These are phyloP conservation scores for Pseudochaenichthys georgianus DNA, from an alignment of 2,797 vertebrate genomes.

Conservation along the genomic window DNA sequence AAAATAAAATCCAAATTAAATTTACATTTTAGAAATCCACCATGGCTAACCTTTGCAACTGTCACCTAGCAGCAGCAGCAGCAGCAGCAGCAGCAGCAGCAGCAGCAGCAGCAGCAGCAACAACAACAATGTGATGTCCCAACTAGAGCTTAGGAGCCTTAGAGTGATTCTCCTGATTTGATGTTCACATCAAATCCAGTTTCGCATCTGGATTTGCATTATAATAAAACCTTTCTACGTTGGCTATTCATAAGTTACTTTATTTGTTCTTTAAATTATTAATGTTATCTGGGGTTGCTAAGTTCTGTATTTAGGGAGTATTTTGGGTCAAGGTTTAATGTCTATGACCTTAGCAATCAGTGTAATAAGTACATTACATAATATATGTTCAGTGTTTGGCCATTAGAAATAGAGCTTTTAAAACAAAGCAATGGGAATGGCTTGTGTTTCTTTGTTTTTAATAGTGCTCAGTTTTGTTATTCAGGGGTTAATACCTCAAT, in stretches of 20 bases:
- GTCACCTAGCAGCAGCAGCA: conserved; percentile 12
- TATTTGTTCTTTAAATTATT: not conserved
- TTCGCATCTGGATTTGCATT: not conserved
- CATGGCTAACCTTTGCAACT: conserved; percentile 6
- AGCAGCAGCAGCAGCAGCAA: conserved; percentile 6
- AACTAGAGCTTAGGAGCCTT: not conserved
- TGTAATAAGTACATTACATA: not conserved
- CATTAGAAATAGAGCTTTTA: not conserved
- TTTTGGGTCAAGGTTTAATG: conserved; percentile 4
- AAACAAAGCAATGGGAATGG: not conserved
- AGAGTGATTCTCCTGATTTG: not conserved
- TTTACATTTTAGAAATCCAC: not conserved
- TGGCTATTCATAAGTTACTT: not conserved
- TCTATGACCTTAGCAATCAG: not conserved
- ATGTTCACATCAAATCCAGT: not conserved
- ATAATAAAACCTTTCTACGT: not conserved
- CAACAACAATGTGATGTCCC: not conserved
- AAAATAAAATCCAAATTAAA: conserved; percentile 9
- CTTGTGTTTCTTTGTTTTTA: not conserved
- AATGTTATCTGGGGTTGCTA: not conserved
- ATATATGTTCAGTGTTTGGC: not conserved
- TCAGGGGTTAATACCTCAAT: not conserved
- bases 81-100: no score
- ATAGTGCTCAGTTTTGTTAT: not conserved
- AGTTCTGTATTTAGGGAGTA: not conserved